Percentiles rank a stretch among this genome's conserved stretches.
Evolutionary conservation across 2,113 vertebrate species (phyloP).

Genomic region (Solenodon paradoxus): DNA sequence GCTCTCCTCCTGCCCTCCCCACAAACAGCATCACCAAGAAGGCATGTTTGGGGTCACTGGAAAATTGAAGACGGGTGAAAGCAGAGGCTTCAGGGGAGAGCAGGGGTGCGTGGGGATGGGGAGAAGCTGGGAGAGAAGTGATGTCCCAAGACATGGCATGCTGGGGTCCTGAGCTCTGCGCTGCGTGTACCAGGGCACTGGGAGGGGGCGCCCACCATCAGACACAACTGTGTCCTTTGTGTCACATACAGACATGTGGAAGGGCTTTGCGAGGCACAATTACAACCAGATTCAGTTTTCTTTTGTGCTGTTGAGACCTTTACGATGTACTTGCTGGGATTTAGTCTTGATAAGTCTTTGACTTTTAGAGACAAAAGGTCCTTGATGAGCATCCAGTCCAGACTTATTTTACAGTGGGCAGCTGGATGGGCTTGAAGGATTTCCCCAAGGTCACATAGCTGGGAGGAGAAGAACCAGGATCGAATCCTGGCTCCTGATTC

Average conservation of each 20-base stretch:
- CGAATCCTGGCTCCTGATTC: not conserved
- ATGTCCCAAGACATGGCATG: fast-evolving
- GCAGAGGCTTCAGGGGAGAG: not conserved
- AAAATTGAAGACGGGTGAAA: not conserved
- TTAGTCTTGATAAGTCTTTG: not conserved
- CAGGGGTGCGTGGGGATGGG: not conserved
- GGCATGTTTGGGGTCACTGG: not conserved
- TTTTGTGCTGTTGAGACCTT: not conserved
- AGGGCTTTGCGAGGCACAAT: not conserved
- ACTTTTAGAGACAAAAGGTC: not conserved
- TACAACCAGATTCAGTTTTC: not conserved
- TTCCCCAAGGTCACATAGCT: not conserved
- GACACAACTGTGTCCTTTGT: not conserved
- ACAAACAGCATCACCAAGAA: not conserved
- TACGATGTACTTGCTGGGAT: not conserved
- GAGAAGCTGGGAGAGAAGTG: not conserved
- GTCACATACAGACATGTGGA: not conserved
- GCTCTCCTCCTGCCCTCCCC: not conserved
- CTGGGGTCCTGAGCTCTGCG: not conserved
- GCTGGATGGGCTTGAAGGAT: not conserved
- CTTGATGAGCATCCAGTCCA: not conserved
- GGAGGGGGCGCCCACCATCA: not conserved
- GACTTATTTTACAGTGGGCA: not conserved
- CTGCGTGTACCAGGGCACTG: not conserved
- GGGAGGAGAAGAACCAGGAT: not conserved